A percentile compares a stretch with the other conserved stretches of the same genome.
phyloP scores from a whole-genome alignment of 2,113 vertebrate species.

The Polyodon spathula region DNA sequence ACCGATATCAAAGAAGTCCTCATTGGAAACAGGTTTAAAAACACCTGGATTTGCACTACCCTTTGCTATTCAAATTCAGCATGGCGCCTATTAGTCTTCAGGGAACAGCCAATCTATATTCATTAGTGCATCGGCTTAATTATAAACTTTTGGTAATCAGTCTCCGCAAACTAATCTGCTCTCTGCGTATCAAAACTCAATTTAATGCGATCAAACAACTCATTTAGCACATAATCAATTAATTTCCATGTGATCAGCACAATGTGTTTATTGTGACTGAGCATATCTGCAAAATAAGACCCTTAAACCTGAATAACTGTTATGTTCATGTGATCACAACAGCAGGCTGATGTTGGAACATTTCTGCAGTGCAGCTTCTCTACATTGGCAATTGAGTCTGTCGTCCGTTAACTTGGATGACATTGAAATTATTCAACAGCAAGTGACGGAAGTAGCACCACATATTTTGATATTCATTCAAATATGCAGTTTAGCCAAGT shows the following conservation, averaged over 20 bases:
- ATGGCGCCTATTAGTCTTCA: constrained; percentile 49
- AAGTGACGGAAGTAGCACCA: no score
- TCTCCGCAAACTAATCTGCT: constrained; percentile 46
- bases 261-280: not conserved
- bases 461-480: no score
- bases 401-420: no score
- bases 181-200: constrained; percentile 33
- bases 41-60: not conserved
- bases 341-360: no score
- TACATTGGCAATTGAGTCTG: no score
- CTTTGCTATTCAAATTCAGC: not conserved
- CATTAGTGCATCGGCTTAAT: constrained; percentile 38
- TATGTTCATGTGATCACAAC: no score
- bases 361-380: no score
- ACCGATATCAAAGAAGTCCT: not conserved
- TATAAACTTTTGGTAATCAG: constrained; percentile 52
- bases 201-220: constrained; percentile 21
- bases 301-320: no score
- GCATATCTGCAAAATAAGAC: no score
- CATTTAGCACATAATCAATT: constrained; percentile 18
- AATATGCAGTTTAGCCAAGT: no score
- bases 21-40: constrained; percentile 9
- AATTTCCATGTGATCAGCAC: not conserved
- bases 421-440: no score
- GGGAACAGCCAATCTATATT: constrained; percentile 49